phyloP scores from a whole-genome alignment of 2,797 vertebrate genomes.

The Manis pentadactyla region DNA sequence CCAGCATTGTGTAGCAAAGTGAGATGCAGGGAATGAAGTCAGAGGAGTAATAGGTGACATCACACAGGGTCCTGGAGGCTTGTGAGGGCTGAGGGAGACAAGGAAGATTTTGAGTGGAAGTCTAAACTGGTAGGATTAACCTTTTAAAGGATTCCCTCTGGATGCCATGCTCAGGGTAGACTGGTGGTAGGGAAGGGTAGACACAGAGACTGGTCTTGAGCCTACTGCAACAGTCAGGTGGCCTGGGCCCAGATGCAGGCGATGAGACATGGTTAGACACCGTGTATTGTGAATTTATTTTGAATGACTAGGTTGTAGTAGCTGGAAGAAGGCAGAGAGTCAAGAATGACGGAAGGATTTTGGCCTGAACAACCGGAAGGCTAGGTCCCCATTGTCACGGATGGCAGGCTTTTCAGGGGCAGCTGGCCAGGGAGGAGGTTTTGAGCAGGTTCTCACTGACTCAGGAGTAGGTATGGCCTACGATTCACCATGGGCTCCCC shows the following conservation, averaged over 20 bases:
- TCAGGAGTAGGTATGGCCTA: neutral
- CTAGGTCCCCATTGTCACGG: neutral
- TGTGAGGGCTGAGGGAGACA: neutral
- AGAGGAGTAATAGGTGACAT: neutral
- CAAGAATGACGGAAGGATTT: neutral
- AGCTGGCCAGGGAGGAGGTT: neutral
- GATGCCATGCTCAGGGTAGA: neutral
- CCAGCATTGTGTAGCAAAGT: neutral
- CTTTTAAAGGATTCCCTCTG: neutral
- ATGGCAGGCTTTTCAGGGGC: rapidly evolving
- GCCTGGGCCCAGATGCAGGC: neutral
- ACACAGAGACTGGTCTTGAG: neutral
- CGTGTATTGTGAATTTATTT: neutral
- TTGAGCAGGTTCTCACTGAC: neutral
- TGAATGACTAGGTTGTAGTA: neutral
- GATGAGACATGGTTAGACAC: neutral
- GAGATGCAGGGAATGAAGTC: neutral
- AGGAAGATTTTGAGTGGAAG: neutral
- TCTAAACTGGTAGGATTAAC: neutral
- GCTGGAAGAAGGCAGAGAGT: neutral
- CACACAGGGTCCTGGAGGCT: neutral
- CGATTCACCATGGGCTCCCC: neutral
- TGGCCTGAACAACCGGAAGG: neutral
- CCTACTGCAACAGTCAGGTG: neutral
- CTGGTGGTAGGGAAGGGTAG: neutral